phyloP scores from a whole-genome alignment of 2,113 vertebrate species.

The Pardalotus punctatus region DNA sequence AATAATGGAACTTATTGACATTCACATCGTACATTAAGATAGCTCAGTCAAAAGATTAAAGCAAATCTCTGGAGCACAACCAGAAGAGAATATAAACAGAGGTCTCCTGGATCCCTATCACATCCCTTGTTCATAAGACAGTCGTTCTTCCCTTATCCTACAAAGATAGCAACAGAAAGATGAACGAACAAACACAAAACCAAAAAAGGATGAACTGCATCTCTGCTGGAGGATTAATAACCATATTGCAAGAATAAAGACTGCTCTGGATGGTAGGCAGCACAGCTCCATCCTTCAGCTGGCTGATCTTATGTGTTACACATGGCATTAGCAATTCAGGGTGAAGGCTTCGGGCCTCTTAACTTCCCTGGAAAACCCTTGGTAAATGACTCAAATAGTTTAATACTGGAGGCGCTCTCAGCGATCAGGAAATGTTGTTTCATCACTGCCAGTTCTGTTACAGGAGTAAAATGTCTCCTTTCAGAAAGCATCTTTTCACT shows the following conservation, averaged over 20 bases:
- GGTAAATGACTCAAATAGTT: not conserved
- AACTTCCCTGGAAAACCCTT: not conserved
- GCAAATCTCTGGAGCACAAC: not conserved
- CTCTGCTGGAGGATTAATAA: not conserved
- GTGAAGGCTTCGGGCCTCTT: not conserved
- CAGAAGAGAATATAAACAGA: not conserved
- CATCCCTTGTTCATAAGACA: not conserved
- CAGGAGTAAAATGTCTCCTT: not conserved
- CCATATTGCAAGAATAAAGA: not conserved
- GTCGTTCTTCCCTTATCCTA: not conserved
- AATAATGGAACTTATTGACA: not conserved
- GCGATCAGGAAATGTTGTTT: not conserved
- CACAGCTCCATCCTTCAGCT: not conserved
- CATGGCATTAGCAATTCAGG: not conserved
- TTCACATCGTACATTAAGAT: not conserved
- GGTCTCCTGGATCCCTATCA: not conserved
- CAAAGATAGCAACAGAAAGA: not conserved
- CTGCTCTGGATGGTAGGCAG: not conserved
- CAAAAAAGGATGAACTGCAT: not conserved
- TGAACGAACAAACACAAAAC: not conserved
- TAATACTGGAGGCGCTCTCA: not conserved
- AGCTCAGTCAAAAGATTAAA: not conserved
- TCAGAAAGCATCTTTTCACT: not conserved
- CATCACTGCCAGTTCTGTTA: not conserved
- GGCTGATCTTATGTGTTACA: fast-evolving